Conservation (phyloP, 2,113 vertebrate genomes). For the Struthio camelus region DNA sequence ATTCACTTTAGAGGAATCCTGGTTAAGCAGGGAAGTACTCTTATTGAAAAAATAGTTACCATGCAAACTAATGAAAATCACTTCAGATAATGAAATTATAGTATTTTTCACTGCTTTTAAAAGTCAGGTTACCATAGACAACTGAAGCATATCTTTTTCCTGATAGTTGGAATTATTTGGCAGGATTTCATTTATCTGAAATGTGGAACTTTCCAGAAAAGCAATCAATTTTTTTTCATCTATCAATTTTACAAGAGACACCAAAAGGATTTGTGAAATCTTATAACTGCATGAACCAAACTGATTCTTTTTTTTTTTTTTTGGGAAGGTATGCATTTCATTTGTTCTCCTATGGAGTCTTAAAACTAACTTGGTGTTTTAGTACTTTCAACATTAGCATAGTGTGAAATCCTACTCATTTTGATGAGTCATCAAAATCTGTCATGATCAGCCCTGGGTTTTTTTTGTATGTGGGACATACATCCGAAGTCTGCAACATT, state of each 20-base stretch:
- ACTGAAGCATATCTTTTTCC: background rate
- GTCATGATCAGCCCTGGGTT: background rate
- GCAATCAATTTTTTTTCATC: background rate
- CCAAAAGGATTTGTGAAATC: background rate
- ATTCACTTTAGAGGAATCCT: background rate
- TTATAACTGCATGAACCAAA: background rate
- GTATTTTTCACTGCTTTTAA: background rate
- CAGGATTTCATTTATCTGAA: background rate
- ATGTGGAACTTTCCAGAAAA: background rate
- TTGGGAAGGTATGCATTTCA: background rate
- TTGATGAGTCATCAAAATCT: background rate
- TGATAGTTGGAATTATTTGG: background rate
- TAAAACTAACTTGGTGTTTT: background rate
- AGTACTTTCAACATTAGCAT: constrained; percentile 7
- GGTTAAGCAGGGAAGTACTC: background rate
- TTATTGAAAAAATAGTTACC: background rate
- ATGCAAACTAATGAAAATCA: background rate
- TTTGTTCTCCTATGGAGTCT: background rate
- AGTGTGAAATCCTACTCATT: constrained; percentile 17
- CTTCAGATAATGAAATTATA: background rate
- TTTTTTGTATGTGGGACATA: background rate
- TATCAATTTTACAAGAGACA: background rate
- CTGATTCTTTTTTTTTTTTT: background rate
- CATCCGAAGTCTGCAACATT: background rate
- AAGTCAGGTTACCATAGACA: background rate